These are phyloP conservation scores for Peromyscus leucopus DNA, from an alignment of 2,113 vertebrate genomes.

Conservation along the genomic window DNA sequence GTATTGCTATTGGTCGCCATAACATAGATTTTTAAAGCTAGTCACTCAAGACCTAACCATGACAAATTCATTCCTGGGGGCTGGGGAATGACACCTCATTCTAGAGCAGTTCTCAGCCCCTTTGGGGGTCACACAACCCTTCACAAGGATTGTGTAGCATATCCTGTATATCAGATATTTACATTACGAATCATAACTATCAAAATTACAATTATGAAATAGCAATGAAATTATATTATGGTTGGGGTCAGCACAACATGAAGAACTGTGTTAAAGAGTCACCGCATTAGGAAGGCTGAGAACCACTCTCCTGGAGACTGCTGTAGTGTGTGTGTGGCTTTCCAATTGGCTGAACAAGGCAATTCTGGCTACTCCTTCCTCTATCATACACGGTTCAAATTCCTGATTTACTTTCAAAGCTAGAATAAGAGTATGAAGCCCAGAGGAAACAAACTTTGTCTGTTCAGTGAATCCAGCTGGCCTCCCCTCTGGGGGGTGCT, in stretches of 20 bases:
- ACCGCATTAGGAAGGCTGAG: background rate
- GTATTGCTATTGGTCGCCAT: background rate
- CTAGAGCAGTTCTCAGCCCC: background rate
- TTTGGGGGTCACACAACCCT: background rate
- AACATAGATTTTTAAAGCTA: background rate
- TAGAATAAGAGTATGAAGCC: constrained; percentile 38
- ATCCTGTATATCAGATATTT: background rate
- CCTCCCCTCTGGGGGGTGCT: background rate
- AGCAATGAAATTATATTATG: background rate
- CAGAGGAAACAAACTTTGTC: background rate
- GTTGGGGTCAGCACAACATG: background rate
- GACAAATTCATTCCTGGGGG: background rate
- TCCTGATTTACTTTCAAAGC: constrained; percentile 31
- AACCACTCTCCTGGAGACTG: background rate
- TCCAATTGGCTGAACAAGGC: background rate
- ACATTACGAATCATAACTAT: background rate
- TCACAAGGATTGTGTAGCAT: background rate
- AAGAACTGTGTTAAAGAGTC: background rate
- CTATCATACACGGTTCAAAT: constrained; percentile 20
- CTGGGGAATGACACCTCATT: background rate
- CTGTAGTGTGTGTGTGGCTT: background rate
- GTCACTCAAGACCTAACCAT: background rate
- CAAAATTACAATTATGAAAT: background rate
- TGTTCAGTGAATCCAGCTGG: background rate
- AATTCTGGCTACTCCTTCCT: constrained; percentile 5